These are phyloP conservation scores for Mastigias papua DNA, from an alignment of 30 jellyfish, hydroid and myxozoan species.

Conservation along the genomic window DNA sequence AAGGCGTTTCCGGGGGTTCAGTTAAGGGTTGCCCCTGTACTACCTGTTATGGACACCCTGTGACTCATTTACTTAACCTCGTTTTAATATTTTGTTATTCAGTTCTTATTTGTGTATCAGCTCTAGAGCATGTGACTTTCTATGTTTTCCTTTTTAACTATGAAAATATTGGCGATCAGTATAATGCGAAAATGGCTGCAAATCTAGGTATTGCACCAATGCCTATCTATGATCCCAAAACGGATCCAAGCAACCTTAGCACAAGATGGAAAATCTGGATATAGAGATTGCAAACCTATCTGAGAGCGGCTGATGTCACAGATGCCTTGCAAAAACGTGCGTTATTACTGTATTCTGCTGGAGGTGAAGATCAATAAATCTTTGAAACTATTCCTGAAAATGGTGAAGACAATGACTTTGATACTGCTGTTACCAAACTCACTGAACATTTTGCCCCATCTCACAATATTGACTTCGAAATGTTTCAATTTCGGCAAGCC, in stretches of 20 bases:
- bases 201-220: constrained; percentile 1
- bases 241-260: constrained; percentile 15
- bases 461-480: constrained; percentile 16
- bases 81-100: too few species aligned
- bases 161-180: too few species aligned
- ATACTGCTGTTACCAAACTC: constrained; percentile 14
- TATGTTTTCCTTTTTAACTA: too few species aligned
- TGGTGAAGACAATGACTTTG: not conserved
- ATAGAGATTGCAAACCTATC: constrained; percentile 18
- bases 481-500: constrained; percentile 10
- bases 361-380: constrained; percentile 12
- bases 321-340: constrained; percentile 45
- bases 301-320: constrained; percentile 18
- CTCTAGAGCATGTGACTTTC: too few species aligned
- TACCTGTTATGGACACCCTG: too few species aligned
- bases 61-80: too few species aligned
- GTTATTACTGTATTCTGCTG: constrained; percentile 9
- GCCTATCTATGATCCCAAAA: constrained; percentile 1
- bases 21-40: too few species aligned
- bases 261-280: constrained; percentile 43
- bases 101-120: too few species aligned
- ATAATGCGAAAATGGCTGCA: too few species aligned
- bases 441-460: constrained; percentile 13
- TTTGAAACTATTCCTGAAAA: constrained; percentile 23
- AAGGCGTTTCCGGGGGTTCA: too few species aligned